Base-by-base conservation (phyloP, 2,888 invertebrate species). In the Mythimna albipuncta region DNA sequence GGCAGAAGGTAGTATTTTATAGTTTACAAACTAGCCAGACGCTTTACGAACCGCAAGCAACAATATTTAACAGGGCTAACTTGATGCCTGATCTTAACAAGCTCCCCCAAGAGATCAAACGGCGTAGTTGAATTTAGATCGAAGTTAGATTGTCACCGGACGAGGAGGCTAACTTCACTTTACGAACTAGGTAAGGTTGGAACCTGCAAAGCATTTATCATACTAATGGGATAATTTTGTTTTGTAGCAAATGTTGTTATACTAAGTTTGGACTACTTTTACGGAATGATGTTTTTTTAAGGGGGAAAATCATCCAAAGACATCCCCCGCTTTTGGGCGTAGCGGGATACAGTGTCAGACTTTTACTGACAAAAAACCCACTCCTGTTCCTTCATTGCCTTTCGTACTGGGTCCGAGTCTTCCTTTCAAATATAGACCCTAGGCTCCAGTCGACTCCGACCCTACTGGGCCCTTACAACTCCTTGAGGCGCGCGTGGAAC, bases 81-180 rank as follows among this genome's bases (percentile, higher is more conserved):
- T 58, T 50, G 57, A 50, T 38, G 58, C n/a, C n/a, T 58, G 68
- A 41, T 41, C 63, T 47, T 57, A 57, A 64, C 61, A 57, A 65
- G 61, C 64, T 38, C 16, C 57, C 75, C 59, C 63, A 16, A 44
- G 75, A 70, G 78, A 75, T 79, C 50, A 66, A 66, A 79, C 32
- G 16, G 16, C 58, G 61, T 21, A 58, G 79, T 69, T 75, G 54
- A 75, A 69, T 69, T 69, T 50, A 61, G 59, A 62, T 74, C 41
- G 13, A 70, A 69, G 70, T 79, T 75, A 63, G 13, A 69, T 52
- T 66, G 69, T 70, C 59, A 47, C 50, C 61, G 68, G 74, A 54
- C 74, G 54, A 35, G 32, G 54, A 52, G n/a, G 57, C 32, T 57
- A 68, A 77, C 79, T 74, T 38, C 38, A 77, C 68, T 68, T 79